Conservation (phyloP, 2,888 invertebrate genomes). For the Enoplolaimus lenunculus region DNA sequence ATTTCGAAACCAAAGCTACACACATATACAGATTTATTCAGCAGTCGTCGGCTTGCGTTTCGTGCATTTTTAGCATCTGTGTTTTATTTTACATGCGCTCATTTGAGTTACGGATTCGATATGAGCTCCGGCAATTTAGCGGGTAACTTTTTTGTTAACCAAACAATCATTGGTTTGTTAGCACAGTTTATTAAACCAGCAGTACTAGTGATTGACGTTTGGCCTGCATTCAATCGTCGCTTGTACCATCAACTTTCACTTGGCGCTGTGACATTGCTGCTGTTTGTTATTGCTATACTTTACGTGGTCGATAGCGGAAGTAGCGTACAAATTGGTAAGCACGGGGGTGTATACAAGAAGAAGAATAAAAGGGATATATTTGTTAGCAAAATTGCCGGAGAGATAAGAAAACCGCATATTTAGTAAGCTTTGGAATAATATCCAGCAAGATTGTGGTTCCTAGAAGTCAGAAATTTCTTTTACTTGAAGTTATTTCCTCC, state of each 20-base stretch:
- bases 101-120: neutral
- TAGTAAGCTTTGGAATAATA: too few species aligned
- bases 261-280: neutral
- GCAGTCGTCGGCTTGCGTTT: neutral
- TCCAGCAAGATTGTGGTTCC: too few species aligned
- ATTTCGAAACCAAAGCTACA: neutral
- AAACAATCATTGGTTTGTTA: neutral
- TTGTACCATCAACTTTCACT: neutral
- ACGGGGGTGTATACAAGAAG: neutral
- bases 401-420: too few species aligned
- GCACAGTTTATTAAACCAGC: neutral
- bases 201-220: neutral
- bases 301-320: neutral
- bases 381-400: too few species aligned
- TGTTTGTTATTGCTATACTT: neutral
- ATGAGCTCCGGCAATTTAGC: conserved; percentile 2
- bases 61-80: neutral
- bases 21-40: neutral
- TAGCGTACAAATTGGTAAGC: neutral
- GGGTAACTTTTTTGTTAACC: neutral
- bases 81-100: neutral
- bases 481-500: too few species aligned
- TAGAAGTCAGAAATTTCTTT: too few species aligned
- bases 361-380: neutral
- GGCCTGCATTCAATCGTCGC: neutral